Evolutionary conservation across 2,888 invertebrate species (phyloP).

Genomic region (Lasioglossum vierecki): DNA sequence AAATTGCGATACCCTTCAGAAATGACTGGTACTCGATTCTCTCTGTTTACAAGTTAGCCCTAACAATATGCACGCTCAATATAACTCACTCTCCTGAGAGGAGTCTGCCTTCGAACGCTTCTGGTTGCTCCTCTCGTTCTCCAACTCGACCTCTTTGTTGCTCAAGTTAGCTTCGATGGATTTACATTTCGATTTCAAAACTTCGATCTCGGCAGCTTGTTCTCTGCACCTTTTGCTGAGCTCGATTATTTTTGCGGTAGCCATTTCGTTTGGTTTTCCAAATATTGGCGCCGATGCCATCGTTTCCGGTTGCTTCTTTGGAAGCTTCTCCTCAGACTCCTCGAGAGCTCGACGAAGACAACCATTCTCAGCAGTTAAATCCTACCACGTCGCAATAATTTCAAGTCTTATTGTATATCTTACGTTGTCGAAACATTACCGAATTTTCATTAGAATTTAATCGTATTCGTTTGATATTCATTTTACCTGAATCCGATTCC

Average conservation of each 20-base stretch:
- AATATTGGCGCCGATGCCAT: slow-evolving; percentile 29
- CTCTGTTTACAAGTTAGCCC: not conserved
- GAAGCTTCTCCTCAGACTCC: slow-evolving; percentile 67
- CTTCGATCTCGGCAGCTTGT: slow-evolving; percentile 87
- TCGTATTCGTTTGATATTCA: not conserved
- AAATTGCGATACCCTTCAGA: slow-evolving; percentile 4
- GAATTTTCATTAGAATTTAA: not conserved
- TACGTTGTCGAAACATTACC: not conserved
- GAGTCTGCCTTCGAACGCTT: slow-evolving; percentile 6
- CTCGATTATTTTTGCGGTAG: slow-evolving; percentile 88
- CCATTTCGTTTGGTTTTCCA: slow-evolving; percentile 85
- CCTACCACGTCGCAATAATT: slow-evolving; percentile 56
- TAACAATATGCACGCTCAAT: not conserved
- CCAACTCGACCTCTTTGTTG: slow-evolving; percentile 80
- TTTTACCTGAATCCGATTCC: slow-evolving; percentile 86
- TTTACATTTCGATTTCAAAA: slow-evolving; percentile 86
- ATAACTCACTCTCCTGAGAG: slow-evolving; percentile 45
- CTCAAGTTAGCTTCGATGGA: slow-evolving; percentile 85
- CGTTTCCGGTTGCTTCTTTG: slow-evolving; percentile 23
- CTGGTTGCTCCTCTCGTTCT: slow-evolving; percentile 41
- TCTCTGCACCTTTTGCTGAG: slow-evolving; percentile 88
- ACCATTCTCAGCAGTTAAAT: slow-evolving; percentile 75
- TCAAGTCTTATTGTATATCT: not conserved
- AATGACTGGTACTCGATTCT: not conserved
- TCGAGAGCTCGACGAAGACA: slow-evolving; percentile 72